Conservation (phyloP, 2,797 vertebrate species). For the Hozukius guyotensis region DNA sequence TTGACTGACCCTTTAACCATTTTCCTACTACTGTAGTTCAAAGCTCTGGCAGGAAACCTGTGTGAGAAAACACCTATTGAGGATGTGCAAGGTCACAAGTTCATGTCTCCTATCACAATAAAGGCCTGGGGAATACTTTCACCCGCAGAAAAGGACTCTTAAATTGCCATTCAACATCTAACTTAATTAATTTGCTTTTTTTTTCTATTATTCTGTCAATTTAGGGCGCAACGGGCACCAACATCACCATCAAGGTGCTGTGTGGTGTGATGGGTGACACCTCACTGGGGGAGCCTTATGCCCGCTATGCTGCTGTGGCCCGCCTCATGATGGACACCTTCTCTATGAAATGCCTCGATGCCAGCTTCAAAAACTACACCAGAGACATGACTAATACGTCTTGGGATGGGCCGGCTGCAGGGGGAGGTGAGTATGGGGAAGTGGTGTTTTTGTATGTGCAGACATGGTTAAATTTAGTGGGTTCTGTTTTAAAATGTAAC, state of each 20-base stretch:
- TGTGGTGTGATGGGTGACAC: constrained; percentile 74
- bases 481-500: neutral
- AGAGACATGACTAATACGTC: constrained; percentile 75
- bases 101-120: neutral
- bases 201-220: neutral
- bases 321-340: constrained; percentile 62
- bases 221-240: constrained; percentile 71
- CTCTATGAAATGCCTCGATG: constrained; percentile 63
- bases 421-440: constrained; percentile 69
- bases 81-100: neutral
- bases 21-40: neutral
- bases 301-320: constrained; percentile 67
- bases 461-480: constrained; percentile 6
- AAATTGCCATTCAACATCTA: neutral
- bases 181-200: neutral
- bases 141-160: neutral
- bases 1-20: neutral
- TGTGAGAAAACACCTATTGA: neutral
- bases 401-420: constrained; percentile 72
- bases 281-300: constrained; percentile 64
- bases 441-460: neutral
- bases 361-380: constrained; percentile 65
- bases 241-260: constrained; percentile 80
- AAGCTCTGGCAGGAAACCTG: neutral
- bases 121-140: neutral